Conservation (phyloP, 2,113 vertebrate genomes). For the Aegotheles bennettii region DNA sequence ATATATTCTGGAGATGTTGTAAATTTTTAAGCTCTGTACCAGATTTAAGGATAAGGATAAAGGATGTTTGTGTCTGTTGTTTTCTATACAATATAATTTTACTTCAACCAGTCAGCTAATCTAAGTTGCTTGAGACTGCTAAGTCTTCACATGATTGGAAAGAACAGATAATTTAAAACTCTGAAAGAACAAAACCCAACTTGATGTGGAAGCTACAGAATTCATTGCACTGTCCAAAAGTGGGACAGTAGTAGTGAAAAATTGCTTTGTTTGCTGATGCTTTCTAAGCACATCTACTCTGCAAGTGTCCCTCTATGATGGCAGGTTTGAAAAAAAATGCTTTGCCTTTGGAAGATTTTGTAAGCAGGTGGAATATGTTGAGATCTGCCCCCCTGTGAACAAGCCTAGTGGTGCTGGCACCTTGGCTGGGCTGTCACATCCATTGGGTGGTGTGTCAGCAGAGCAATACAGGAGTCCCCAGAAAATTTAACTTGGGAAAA, state of each 20-base stretch:
- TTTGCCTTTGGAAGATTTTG: background rate
- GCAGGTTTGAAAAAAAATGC: background rate
- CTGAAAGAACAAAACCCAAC: background rate
- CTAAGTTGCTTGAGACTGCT: background rate
- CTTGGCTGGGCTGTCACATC: conserved; percentile 1
- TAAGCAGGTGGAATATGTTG: background rate
- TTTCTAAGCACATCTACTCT: conserved; percentile 32
- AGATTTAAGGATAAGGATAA: background rate
- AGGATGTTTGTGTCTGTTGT: background rate
- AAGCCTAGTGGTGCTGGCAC: background rate
- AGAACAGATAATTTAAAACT: background rate
- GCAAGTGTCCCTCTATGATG: conserved; percentile 12
- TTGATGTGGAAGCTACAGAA: background rate
- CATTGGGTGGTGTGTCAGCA: background rate
- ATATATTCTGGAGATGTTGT: background rate
- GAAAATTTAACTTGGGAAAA: background rate
- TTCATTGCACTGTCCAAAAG: background rate
- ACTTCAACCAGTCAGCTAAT: background rate
- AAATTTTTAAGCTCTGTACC: background rate
- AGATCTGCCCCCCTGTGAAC: background rate
- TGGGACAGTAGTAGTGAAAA: background rate
- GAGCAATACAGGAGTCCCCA: background rate
- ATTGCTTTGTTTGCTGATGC: background rate
- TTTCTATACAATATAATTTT: background rate
- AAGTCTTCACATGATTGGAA: background rate